phyloP scores from a whole-genome alignment of 1,140 invertebrate genomes.

The Helicoverpa armigera region DNA sequence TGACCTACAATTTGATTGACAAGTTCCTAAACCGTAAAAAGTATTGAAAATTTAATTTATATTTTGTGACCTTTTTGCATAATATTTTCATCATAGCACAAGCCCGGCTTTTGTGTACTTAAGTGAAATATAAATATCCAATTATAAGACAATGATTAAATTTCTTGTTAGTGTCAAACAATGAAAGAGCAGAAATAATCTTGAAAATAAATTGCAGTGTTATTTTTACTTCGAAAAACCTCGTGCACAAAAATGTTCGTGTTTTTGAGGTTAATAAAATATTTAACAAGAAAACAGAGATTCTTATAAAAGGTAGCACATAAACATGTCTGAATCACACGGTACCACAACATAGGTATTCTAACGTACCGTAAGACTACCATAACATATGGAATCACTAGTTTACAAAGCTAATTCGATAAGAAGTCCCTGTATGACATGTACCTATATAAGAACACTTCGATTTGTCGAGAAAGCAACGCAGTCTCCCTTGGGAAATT shows the following conservation, averaged over 20 bases:
- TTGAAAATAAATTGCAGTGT: conserved; percentile 55
- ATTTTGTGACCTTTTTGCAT: background rate
- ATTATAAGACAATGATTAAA: conserved; percentile 5
- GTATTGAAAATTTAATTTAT: background rate
- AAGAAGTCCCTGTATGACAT: conserved; percentile 66
- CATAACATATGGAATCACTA: conserved; percentile 53
- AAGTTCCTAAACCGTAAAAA: background rate
- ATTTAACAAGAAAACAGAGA: background rate
- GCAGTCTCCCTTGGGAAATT: conserved; percentile 79
- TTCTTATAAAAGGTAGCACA: background rate
- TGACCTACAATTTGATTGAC: conserved; percentile 17
- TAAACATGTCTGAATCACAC: background rate
- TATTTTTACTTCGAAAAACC: conserved; percentile 44
- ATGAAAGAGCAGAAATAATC: conserved; percentile 49
- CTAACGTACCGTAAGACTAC: no score
- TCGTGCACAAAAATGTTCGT: conserved; percentile 9
- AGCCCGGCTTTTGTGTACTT: background rate
- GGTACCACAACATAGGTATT: background rate
- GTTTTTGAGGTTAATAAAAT: no score
- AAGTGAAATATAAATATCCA: conserved; percentile 26
- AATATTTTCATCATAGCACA: conserved; percentile 24
- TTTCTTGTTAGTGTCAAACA: conserved; percentile 55
- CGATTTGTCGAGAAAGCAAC: conserved; percentile 77
- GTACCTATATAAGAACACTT: conserved; percentile 67
- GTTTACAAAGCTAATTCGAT: conserved; percentile 73